Base-by-base conservation (phyloP, 1,140 invertebrate genomes). In the Pseudomyrmex pallidus region DNA sequence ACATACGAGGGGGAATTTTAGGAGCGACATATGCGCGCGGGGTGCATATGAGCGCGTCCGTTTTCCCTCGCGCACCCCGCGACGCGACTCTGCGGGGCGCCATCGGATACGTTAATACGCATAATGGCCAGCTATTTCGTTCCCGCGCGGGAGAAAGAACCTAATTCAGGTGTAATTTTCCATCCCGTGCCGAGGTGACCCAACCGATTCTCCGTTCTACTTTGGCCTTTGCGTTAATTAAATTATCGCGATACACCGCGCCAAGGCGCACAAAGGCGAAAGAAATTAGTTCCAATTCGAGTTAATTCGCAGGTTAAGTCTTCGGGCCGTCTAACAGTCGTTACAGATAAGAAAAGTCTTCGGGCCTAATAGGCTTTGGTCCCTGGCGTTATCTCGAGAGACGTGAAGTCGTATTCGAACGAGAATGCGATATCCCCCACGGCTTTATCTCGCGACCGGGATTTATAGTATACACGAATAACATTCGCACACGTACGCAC, bases 1-100 rank as follows among this genome's bases (percentile, higher is more conserved):
- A 50, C 54, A 63, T 57, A 84, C 15, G 85, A 83, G 66, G 85
- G 86, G 5, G 35, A 35, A 5, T 35, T 86, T 87, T 83, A 77
- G 77, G 67, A 84, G 44, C 52, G 86, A 86, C 86, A 87, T 87
- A 87, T 87, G 86, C 80, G 86, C 73, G 85, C n/a, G 62, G 54
- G 50, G 54, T 61, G 68, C 76, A 74, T 48, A 54, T 35, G 35
- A 63, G 35, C 67, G 52, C 35, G 50, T 10, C 9, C 54, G 35
- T 35, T 35, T 35, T 35, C 72, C 86, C 54, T 44, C 17, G 25
- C 57, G 57, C 56, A 44, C 48, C 15, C 5, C 12, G 20, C 66
- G 62, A 13, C 46, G 74, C 63, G 50, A 67, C 63, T 5, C 35
- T 35, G 44, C 68, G 56, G 66, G 66, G 56, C 63, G 85, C 80